These are phyloP conservation scores for Sebastes baramenuke DNA, from an alignment of 2,797 vertebrate species.

Conservation along the genomic window DNA sequence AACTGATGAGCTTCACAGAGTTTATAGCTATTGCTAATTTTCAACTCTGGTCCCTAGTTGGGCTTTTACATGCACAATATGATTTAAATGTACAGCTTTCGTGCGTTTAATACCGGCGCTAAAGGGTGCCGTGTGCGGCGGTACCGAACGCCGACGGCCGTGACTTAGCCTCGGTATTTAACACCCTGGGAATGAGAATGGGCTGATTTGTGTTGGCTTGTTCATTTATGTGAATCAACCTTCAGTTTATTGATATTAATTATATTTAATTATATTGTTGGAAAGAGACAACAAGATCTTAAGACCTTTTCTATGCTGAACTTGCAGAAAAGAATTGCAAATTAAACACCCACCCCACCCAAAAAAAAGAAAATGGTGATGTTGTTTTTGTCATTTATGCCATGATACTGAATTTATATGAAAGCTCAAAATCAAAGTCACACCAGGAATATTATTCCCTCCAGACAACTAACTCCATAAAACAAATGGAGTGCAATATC, in stretches of 20 bases:
- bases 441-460: background rate
- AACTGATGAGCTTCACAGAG: no score
- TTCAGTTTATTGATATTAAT: background rate
- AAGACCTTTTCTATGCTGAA: background rate
- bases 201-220: background rate
- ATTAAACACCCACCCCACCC: background rate
- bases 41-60: no score
- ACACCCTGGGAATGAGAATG: no score
- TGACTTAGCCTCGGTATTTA: no score
- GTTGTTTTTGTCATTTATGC: background rate
- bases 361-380: background rate
- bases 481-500: background rate
- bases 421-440: constrained; percentile 25
- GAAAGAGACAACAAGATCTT: background rate
- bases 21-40: no score
- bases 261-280: background rate
- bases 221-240: background rate
- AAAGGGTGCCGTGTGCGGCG: no score
- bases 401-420: background rate
- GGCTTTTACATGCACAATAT: no score
- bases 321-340: background rate
- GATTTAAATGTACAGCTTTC: background rate
- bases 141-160: no score
- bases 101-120: no score
- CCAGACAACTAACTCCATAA: background rate